Evolutionary conservation across 2,888 invertebrate genomes (phyloP), one percentile per base, ranked within the genome.

Genomic region (Drosophila maculinotata): DNA sequence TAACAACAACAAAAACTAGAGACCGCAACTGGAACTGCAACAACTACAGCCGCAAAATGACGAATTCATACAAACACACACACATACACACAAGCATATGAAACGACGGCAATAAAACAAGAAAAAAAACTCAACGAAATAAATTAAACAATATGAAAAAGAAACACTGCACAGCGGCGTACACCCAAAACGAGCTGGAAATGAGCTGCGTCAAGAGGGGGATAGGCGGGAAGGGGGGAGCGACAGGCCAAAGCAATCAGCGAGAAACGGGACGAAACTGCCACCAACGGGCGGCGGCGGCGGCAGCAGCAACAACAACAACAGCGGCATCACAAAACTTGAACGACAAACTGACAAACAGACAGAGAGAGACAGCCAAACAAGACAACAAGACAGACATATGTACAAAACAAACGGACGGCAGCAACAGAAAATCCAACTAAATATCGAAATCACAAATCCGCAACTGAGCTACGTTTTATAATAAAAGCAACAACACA

Each of bases 111-210:
- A 62, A 64, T 58, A 81, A 74, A 84, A 79, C 81, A 81, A 82
- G 82, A 74, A 84, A 79, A 81, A 81, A 82, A 80, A 84, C 69
- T 79, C 84, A 84, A 81, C 84, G 79, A 82, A 81, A 82, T 82
- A 82, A 82, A 82, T 82, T 82, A 84, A 82, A 84, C 84, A 84
- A 84, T 84, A 82, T 84, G 84, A 84, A 82, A 82, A 82, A 76
- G 79, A 84, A 76, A 84, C 79, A 76, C 70, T 74, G 76, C 80
- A 76, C 68, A 74, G 64, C 41, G 42, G 23, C 48, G 58, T 63
- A 76, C 76, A 76, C 77, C 79, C 74, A 75, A 77, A 79, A 66
- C 75, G 45, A 75, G 70, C 71, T 66, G 71, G 63, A 69, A 67
- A 51, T 44, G 38, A 53, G 30, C 49, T 47, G 25, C 41, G 20